These are phyloP conservation scores for Clinocottus analis DNA, from an alignment of 2,113 vertebrate species.

Conservation along the genomic window DNA sequence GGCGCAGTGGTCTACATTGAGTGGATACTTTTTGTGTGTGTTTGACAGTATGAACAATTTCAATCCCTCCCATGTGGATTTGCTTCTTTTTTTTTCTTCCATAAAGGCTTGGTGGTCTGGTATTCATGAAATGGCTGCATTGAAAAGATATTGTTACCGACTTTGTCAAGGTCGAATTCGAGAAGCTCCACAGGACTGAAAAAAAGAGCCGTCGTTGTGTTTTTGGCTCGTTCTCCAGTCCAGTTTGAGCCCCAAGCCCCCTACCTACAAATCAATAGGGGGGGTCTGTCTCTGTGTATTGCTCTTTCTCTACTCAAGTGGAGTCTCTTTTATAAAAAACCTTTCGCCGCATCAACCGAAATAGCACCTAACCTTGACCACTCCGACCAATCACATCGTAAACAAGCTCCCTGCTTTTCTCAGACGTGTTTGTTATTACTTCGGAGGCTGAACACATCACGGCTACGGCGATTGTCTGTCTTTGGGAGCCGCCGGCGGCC, in stretches of 20 bases:
- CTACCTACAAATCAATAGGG: constrained; percentile 21
- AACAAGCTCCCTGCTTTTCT: constrained; percentile 48
- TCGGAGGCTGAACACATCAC: constrained; percentile 59
- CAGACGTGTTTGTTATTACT: constrained; percentile 56
- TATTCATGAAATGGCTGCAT: neutral
- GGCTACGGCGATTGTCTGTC: constrained; percentile 69
- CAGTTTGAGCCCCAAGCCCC: neutral
- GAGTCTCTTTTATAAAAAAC: constrained; percentile 27
- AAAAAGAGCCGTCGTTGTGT: constrained; percentile 15
- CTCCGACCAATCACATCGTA: constrained; percentile 53
- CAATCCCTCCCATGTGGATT: no score
- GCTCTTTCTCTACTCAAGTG: constrained; percentile 28
- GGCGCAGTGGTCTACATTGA: no score
- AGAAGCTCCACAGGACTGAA: neutral
- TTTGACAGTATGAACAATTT: no score
- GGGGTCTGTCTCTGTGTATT: constrained; percentile 36
- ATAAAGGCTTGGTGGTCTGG: no score
- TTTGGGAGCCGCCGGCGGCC: constrained; percentile 74
- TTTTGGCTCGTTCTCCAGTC: constrained; percentile 25
- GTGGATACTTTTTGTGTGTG: no score
- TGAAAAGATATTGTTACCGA: constrained; percentile 1
- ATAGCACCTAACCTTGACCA: constrained; percentile 50
- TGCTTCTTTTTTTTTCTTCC: no score
- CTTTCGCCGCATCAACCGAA: constrained; percentile 42
- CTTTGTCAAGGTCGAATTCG: constrained; percentile 9